These are phyloP conservation scores for Agrotis segetum DNA, from an alignment of 2,888 invertebrate genomes.

Conservation along the genomic window DNA sequence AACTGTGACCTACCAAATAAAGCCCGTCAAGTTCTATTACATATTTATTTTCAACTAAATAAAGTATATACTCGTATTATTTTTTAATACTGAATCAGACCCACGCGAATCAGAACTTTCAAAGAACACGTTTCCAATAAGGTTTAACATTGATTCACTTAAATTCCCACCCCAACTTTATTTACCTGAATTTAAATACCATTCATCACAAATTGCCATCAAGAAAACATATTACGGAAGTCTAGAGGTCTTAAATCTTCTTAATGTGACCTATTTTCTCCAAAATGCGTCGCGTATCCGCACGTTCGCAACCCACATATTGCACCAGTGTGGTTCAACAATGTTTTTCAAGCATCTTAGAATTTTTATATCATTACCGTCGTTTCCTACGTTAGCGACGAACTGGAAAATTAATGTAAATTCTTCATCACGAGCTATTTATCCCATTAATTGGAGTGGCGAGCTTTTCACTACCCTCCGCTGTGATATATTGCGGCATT, in stretches of 20 bases:
- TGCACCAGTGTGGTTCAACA: conserved; percentile 30
- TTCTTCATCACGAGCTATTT: conserved; percentile 72
- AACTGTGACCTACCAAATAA: conserved; percentile 31
- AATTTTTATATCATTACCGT: conserved; percentile 66
- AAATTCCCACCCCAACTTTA: conserved; percentile 9
- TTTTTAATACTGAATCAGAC: no score
- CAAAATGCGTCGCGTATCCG: conserved; percentile 24
- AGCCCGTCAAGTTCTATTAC: background rate
- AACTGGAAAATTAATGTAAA: conserved; percentile 75
- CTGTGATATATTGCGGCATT: conserved; percentile 54
- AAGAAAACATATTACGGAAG: conserved; percentile 38
- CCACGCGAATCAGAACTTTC: background rate
- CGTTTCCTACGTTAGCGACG: conserved; percentile 45
- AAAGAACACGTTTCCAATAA: background rate
- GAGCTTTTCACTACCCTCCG: conserved; percentile 46
- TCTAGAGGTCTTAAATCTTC: conserved; percentile 51
- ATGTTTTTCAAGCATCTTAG: conserved; percentile 58
- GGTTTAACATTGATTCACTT: background rate
- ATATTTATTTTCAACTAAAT: no score
- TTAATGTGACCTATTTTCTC: conserved; percentile 53
- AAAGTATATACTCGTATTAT: no score
- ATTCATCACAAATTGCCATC: conserved; percentile 23
- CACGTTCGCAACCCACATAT: conserved; percentile 27
- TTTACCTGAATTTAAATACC: conserved; percentile 33
- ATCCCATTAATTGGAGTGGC: conserved; percentile 74